phyloP scores from a whole-genome alignment of 1,140 invertebrate genomes.

The Heliconius himera region DNA sequence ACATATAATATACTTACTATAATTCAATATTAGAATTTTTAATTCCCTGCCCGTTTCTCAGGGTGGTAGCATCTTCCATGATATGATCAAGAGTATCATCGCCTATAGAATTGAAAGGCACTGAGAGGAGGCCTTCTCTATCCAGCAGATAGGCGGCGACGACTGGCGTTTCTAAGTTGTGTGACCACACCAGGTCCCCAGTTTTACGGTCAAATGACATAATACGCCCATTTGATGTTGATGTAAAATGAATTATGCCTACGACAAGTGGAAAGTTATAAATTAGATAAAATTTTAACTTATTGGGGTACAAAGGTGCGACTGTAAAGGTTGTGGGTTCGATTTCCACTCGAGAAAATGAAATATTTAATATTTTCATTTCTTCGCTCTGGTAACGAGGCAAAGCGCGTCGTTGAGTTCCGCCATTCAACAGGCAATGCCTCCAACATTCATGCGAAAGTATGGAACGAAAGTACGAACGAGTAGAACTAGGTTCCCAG shows the following conservation, averaged over 20 bases:
- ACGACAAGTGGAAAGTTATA: conserved; percentile 20
- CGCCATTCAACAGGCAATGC: no score
- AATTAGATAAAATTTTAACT: not conserved
- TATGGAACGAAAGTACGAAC: no score
- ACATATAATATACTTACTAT: conserved; percentile 83
- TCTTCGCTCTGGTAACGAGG: no score
- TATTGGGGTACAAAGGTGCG: no score
- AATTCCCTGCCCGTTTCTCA: conserved; percentile 83
- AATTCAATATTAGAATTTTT: conserved; percentile 86
- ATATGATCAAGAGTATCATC: conserved; percentile 91
- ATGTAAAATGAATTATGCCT: conserved; percentile 94
- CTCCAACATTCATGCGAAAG: no score
- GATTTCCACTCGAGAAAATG: no score
- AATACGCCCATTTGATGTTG: conserved; percentile 92
- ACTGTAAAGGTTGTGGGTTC: no score
- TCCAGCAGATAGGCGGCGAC: conserved; percentile 94
- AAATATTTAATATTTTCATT: no score
- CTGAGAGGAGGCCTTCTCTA: conserved; percentile 89
- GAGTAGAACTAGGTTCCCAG: no score
- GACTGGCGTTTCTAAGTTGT: conserved; percentile 93
- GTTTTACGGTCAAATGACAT: conserved; percentile 89
- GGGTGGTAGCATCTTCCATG: conserved; percentile 83
- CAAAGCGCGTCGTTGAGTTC: no score
- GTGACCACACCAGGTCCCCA: conserved; percentile 92
- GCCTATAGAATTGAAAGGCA: conserved; percentile 95